A percentile compares a stretch with the other conserved stretches of the same genome.
Evolutionary conservation across 2,113 vertebrate genomes (phyloP).

Genomic region (Rhombomys opimus): DNA sequence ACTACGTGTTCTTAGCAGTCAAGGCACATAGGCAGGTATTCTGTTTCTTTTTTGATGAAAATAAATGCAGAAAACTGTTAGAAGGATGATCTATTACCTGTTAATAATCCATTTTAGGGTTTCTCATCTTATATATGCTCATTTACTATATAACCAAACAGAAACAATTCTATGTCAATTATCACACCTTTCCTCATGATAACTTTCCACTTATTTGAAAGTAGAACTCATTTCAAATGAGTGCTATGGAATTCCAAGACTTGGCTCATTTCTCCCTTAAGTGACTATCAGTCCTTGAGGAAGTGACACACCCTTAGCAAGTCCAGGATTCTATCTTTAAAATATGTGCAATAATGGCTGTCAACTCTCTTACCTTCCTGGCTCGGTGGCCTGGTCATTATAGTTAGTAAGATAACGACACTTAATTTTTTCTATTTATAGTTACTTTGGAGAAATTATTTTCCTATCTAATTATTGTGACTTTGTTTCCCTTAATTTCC

Average conservation of each 20-base stretch:
- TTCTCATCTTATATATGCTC: conserved; percentile 24
- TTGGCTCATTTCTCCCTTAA: not conserved
- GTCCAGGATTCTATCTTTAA: conserved; percentile 54
- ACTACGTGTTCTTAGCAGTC: not conserved
- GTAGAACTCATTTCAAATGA: not conserved
- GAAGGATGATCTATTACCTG: not conserved
- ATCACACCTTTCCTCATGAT: not conserved
- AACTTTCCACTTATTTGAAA: conserved; percentile 32
- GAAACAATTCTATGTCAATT: not conserved
- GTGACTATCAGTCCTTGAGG: conserved; percentile 65
- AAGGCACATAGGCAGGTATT: not conserved
- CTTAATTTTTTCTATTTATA: conserved; percentile 42
- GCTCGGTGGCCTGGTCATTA: conserved; percentile 35
- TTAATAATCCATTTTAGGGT: not conserved
- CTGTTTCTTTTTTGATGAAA: conserved; percentile 37
- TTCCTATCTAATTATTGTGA: not conserved
- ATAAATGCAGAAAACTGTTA: not conserved
- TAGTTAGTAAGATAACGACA: conserved; percentile 73
- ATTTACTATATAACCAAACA: not conserved
- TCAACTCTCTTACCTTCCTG: conserved; percentile 59
- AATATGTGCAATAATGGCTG: conserved; percentile 54
- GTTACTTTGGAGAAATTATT: conserved; percentile 11
- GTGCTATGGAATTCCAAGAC: not conserved
- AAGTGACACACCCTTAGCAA: not conserved
- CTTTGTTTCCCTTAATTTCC: not conserved